Percentiles rank a stretch among this genome's conserved stretches.
Evolutionary conservation across 2,888 invertebrate genomes (phyloP).

Genomic region (Tachina fera): DNA sequence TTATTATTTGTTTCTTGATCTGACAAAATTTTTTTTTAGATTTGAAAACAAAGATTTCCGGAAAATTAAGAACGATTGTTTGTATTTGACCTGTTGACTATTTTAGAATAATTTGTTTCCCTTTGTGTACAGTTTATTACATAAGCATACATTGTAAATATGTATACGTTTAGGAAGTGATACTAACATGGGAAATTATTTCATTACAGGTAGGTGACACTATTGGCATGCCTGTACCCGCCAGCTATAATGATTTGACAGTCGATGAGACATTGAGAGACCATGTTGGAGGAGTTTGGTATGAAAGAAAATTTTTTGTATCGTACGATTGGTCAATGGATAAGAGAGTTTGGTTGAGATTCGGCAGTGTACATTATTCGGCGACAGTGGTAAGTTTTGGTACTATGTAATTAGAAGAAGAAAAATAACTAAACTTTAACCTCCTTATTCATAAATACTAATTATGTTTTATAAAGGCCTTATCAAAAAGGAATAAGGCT

Average conservation of each 20-base stretch:
- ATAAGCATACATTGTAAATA: neutral
- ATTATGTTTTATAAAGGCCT: no score
- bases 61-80: no score
- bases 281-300: slow-evolving; percentile 98
- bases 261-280: slow-evolving; percentile 91
- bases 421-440: no score
- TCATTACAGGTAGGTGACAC: slow-evolving; percentile 83
- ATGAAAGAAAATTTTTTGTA: slow-evolving; percentile 92
- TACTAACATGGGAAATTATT: neutral
- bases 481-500: no score
- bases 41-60: no score
- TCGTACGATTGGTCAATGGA: slow-evolving; percentile 88
- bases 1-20: no score
- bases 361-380: slow-evolving; percentile 96
- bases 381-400: slow-evolving; percentile 90
- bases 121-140: no score
- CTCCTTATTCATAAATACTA: no score
- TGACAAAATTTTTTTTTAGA: no score
- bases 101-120: no score
- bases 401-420: neutral
- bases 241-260: slow-evolving; percentile 97
- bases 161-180: neutral
- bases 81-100: no score
- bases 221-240: slow-evolving; percentile 96
- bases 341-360: slow-evolving; percentile 91